A percentile compares a stretch with the other conserved stretches of the same genome.
Evolutionary conservation across 2,797 vertebrate species (phyloP).

Genomic region (Rhinogobio ventralis): DNA sequence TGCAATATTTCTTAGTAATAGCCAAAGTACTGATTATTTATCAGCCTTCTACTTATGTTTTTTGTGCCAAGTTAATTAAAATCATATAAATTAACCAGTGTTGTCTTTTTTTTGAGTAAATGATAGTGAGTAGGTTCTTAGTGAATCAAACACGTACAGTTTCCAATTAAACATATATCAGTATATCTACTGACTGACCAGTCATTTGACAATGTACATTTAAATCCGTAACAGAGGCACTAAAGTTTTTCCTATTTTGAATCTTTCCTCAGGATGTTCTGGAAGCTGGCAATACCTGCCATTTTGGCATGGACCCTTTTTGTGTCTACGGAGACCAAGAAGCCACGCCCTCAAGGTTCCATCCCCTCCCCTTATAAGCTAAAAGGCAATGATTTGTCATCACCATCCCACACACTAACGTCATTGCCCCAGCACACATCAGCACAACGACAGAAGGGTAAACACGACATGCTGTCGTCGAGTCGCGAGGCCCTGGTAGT

Average conservation of each 20-base stretch:
- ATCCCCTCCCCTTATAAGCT: conserved; percentile 94
- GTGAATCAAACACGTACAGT: neutral
- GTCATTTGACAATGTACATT: neutral
- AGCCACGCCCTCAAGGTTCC: conserved; percentile 85
- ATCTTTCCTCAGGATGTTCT: conserved; percentile 84
- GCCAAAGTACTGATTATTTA: neutral
- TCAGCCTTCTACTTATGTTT: neutral
- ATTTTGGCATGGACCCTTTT: conserved; percentile 84
- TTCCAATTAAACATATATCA: neutral
- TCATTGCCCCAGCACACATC: conserved; percentile 77
- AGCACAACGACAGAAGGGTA: conserved; percentile 72
- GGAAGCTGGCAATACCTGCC: conserved; percentile 86
- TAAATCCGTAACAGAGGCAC: neutral
- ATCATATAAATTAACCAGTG: neutral
- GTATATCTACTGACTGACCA: neutral
- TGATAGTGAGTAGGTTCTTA: neutral
- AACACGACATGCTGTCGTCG: conserved; percentile 92
- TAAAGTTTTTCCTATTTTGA: conserved; percentile 21
- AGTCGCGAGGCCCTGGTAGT: conserved; percentile 96
- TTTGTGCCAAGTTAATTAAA: neutral
- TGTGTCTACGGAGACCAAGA: conserved; percentile 77
- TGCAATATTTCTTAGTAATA: neutral
- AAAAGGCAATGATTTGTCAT: conserved; percentile 80
- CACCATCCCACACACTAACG: conserved; percentile 59
- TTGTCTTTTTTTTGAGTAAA: neutral